phyloP scores from a whole-genome alignment of 2,797 vertebrate genomes.

The Todus mexicanus region DNA sequence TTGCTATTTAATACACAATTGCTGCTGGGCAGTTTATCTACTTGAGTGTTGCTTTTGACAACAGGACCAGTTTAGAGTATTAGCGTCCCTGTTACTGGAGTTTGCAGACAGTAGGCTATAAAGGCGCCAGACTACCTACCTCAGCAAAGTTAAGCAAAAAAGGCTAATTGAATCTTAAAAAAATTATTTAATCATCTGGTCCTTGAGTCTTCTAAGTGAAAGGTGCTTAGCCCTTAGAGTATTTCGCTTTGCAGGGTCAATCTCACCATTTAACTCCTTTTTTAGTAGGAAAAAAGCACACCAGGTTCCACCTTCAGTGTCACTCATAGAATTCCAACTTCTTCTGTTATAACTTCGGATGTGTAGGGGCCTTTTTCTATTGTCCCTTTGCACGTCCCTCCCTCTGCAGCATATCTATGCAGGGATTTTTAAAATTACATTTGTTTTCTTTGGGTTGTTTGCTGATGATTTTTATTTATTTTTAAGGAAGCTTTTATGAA shows the following conservation, averaged over 20 bases:
- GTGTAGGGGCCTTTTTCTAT: neutral
- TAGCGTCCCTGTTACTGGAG: neutral
- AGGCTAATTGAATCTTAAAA: neutral
- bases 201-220: neutral
- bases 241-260: neutral
- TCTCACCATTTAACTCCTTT: neutral
- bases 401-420: neutral
- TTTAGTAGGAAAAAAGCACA: neutral
- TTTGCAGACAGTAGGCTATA: neutral
- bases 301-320: neutral
- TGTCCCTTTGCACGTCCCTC: neutral
- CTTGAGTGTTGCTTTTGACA: conserved; percentile 9
- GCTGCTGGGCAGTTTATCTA: conserved; percentile 4
- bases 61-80: neutral
- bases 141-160: neutral
- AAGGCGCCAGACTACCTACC: neutral
- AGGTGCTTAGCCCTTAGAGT: neutral
- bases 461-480: conserved; percentile 44
- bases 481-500: conserved; percentile 52
- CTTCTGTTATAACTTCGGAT: neutral
- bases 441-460: conserved; percentile 15
- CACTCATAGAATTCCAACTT: neutral
- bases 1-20: conserved; percentile 3
- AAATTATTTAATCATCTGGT: neutral
- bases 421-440: neutral